Evolutionary conservation across 2,113 vertebrate genomes (phyloP), one percentile per base, ranked within the genome.

Genomic region (Phaethon lepturus): DNA sequence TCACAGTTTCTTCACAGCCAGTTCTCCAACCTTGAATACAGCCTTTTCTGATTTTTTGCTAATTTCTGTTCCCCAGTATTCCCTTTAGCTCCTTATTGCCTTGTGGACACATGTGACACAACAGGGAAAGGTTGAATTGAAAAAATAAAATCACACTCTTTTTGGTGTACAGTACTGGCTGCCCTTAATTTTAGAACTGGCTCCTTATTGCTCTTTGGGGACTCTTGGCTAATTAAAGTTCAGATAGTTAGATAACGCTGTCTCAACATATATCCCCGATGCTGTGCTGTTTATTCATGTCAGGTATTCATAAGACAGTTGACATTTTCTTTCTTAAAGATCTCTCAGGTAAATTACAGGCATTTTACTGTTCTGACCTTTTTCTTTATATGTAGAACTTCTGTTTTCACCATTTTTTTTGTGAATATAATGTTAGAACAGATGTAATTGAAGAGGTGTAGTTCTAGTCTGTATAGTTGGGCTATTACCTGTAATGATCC

Each of bases 331-430:
- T 90, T 62, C 53, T 96, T 95, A 66, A 94, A 92, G 87, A 90
- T 85, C 73, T 90, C 78, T 93, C 78, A 73, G 85, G 84, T 95
- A 92, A 96, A 97, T 97, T 92, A 90, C 78, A 86, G 78, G 63
- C 93, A 38, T 93, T 96, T 96, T 95, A 95, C 78, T 69, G 78
- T 85, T 93, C 68, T 95, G 87, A 96, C 96, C 94, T 96, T 96
- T 96, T 92, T 50, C 82, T 88, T 92, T 95, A 74, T 90, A 13
- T 80, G 62, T 90, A 74, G 78, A 95, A 77, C 82, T 95, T 96
- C 78, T 95, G 82, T 88, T 97, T 96, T 94, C 66, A 75, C 18
- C 25, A 9, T 52, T 95, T 93, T 84, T 38, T 83, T 67, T 66
- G 77, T 88, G 93, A 92, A 45, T 86, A 42, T 62, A 62, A n/a